phyloP scores from a whole-genome alignment of 2,797 vertebrate genomes.

The Brotula barbata region DNA sequence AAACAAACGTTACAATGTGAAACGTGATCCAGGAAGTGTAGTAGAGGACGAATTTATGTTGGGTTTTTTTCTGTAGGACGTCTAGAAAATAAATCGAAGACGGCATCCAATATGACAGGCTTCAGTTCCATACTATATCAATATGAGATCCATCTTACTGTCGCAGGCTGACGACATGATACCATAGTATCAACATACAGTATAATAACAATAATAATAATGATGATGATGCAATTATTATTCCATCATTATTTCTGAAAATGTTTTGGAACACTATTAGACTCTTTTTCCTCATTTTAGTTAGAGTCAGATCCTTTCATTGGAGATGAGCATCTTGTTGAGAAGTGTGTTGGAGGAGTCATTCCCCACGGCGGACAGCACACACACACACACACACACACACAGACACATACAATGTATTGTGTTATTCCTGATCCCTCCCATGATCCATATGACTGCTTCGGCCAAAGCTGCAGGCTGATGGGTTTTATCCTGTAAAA shows the following conservation, averaged over 20 bases:
- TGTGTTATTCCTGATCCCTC: conserved; percentile 34
- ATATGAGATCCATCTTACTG: neutral
- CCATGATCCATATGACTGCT: too few relatives aligned
- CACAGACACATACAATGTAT: conserved; percentile 40
- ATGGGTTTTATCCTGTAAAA: conserved; percentile 17
- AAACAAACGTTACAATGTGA: conserved; percentile 39
- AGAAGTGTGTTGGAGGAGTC: too few relatives aligned
- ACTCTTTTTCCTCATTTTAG: too few relatives aligned
- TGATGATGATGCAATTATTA: too few relatives aligned
- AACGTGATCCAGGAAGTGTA: conserved; percentile 31
- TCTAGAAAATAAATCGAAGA: conserved; percentile 41
- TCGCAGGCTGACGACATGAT: neutral
- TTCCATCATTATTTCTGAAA: too few relatives aligned
- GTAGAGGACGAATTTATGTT: conserved; percentile 25
- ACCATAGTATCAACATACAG: too few relatives aligned
- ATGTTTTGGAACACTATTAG: too few relatives aligned
- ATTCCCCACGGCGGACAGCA: too few relatives aligned
- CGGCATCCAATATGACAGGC: neutral
- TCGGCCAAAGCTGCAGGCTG: conserved; percentile 11
- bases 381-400: too few relatives aligned
- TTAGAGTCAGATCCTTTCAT: too few relatives aligned
- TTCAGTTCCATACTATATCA: neutral
- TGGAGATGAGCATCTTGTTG: too few relatives aligned
- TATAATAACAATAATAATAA: too few relatives aligned
- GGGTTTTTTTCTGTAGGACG: neutral